Evolutionary conservation across 2,888 invertebrate genomes (phyloP).

Genomic region (Camptogramma bilineatum): DNA sequence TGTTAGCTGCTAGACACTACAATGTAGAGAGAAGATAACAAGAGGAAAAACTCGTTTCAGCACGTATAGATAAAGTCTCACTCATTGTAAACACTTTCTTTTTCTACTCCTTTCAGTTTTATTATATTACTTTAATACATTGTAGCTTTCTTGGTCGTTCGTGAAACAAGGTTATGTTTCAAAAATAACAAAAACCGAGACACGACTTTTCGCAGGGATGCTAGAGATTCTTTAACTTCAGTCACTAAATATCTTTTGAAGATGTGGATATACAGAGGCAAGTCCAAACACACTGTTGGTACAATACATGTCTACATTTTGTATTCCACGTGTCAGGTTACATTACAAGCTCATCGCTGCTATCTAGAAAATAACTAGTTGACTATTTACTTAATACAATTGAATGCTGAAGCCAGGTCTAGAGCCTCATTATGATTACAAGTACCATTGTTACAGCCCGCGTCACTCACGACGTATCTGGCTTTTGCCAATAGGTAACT

Average conservation of each 20-base stretch:
- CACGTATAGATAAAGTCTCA: neutral
- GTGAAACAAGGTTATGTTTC: neutral
- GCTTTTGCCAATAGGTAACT: constrained; percentile 35
- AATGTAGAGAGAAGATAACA: constrained; percentile 2
- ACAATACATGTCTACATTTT: neutral
- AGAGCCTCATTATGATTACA: constrained; percentile 13
- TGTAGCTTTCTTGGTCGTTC: neutral
- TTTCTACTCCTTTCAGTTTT: neutral
- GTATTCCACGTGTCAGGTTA: neutral
- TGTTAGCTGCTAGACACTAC: neutral
- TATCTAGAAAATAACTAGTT: constrained; percentile 17
- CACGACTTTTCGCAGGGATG: too few species aligned
- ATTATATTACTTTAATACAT: neutral
- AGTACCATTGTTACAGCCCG: constrained; percentile 41
- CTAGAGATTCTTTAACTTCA: too few species aligned
- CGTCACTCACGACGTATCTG: constrained; percentile 33
- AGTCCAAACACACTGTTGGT: neutral
- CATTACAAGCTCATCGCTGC: neutral
- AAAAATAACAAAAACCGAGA: too few species aligned
- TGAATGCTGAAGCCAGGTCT: constrained; percentile 10
- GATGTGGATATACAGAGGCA: neutral
- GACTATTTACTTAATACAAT: constrained; percentile 7
- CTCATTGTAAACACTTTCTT: neutral
- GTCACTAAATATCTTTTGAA: too few species aligned
- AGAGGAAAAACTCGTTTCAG: neutral